Percentiles rank a stretch among this genome's conserved stretches.
Evolutionary conservation across 2,888 invertebrate genomes (phyloP).

Genomic region (Chrysomela aeneicollis): DNA sequence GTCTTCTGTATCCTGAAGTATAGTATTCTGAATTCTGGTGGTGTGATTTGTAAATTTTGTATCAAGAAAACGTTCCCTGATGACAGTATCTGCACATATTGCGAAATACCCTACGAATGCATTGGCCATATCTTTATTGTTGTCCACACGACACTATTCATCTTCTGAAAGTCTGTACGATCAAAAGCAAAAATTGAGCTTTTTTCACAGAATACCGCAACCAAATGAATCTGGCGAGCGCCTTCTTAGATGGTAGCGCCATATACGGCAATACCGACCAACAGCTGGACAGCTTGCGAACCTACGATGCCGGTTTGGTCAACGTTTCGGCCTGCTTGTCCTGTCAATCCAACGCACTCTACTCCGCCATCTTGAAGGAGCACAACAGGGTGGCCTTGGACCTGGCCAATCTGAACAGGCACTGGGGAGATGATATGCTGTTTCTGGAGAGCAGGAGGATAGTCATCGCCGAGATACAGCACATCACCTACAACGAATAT

Average conservation of each 20-base stretch:
- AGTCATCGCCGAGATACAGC: conserved; percentile 81
- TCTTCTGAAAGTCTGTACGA: too few relatives aligned
- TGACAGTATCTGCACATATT: too few relatives aligned
- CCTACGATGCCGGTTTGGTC: conserved; percentile 76
- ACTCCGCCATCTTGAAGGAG: conserved; percentile 76
- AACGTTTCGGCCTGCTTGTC: conserved; percentile 72
- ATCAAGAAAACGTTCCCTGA: too few relatives aligned
- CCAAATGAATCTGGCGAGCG: conserved; percentile 85
- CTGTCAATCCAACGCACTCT: conserved; percentile 75
- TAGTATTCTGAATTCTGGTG: too few relatives aligned
- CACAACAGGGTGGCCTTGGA: conserved; percentile 82
- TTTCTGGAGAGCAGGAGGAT: conserved; percentile 80
- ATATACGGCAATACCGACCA: conserved; percentile 82
- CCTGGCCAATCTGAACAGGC: conserved; percentile 74
- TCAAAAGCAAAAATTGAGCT: too few relatives aligned
- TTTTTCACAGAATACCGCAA: conserved; percentile 70
- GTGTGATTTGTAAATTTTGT: too few relatives aligned
- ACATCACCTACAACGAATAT: conserved; percentile 85
- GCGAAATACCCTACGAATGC: too few relatives aligned
- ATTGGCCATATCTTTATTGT: too few relatives aligned
- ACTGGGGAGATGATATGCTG: conserved; percentile 81
- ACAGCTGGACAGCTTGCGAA: conserved; percentile 73
- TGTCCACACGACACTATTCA: too few relatives aligned
- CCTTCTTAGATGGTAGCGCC: conserved; percentile 84
- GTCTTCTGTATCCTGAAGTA: too few relatives aligned